A percentile compares a stretch with the other conserved stretches of the same genome.
Evolutionary conservation across 2,888 invertebrate genomes (phyloP).

Genomic region (Acleris cristana): DNA sequence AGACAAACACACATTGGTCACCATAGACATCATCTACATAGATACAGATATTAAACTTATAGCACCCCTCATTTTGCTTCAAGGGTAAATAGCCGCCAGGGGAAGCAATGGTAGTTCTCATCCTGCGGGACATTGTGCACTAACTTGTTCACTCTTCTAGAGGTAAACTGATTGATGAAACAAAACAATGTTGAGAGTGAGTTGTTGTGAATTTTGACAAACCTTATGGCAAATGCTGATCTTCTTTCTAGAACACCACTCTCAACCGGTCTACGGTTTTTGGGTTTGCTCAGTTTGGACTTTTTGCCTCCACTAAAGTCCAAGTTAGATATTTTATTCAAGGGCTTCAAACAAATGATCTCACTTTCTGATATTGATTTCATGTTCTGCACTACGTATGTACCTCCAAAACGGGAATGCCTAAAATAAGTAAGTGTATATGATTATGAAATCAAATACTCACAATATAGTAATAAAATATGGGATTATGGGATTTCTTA

Average conservation of each 20-base stretch:
- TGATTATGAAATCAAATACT: background rate
- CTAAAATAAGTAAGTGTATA: conserved; percentile 66
- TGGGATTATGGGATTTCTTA: too few species aligned
- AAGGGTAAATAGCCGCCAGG: too few species aligned
- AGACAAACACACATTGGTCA: too few species aligned
- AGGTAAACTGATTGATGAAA: background rate
- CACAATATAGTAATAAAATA: background rate
- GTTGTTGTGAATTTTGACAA: conserved; percentile 33
- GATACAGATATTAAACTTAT: too few species aligned
- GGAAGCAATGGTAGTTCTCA: too few species aligned
- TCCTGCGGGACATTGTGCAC: too few species aligned
- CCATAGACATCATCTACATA: too few species aligned
- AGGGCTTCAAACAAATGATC: conserved; percentile 93
- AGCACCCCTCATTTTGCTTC: too few species aligned
- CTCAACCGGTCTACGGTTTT: conserved; percentile 88
- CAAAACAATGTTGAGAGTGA: too few species aligned
- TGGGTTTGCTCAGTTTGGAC: conserved; percentile 84
- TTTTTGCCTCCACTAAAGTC: conserved; percentile 89
- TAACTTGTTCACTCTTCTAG: too few species aligned
- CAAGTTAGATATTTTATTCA: conserved; percentile 89
- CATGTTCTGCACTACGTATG: conserved; percentile 95
- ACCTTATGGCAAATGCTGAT: conserved; percentile 94
- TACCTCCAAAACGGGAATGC: conserved; percentile 97
- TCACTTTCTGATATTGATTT: conserved; percentile 96
- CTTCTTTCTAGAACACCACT: conserved; percentile 87